Evolutionary conservation across 2,888 invertebrate genomes (phyloP), one percentile per base, ranked within the genome.

Genomic region (Neoitamus cyanurus): DNA sequence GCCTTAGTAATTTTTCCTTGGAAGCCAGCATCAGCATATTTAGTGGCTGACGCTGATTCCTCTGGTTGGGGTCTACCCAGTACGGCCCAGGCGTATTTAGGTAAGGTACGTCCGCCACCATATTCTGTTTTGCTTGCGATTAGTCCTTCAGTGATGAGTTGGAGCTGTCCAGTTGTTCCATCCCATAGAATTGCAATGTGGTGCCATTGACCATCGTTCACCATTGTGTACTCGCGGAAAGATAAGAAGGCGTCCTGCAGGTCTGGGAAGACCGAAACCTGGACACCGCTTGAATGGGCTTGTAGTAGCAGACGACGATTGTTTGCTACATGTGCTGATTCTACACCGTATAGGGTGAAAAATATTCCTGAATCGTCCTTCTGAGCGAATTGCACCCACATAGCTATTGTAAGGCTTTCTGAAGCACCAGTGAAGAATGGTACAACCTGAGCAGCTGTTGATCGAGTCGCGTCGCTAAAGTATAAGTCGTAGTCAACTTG

Each of bases 401-500:
- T 94, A 20, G 97, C 97, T 83, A 99, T 93, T 0, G 98, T 97
- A 36, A 99, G 91, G 88, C 97, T 96, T 87, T 94, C 94, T 84
- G 95, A 94, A 15, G 94, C 94, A 3, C 94, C 94, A 13, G 95
- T 95, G 87, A 95, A 94, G 92, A 99, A 98, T 83, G 98, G 98
- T 88, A 98, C 96, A 13, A 97, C 94, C 92, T 98, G 96, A 30
- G 97, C 96, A 3, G 98, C 99, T 88, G 97, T 97, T 86, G 98
- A 97, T 13, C 97, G 94, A 13, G 96, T 93, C 72, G 96, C 94
- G 90, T 98, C 98, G 88, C 97, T 97, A 92, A 99, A 98, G 94
- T 97, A 97, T 9, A 99, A 92, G 90, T 99, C 99, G 90, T 99
- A 99, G 91, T 99, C 98, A n/a, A 98, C 97, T 92, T 98, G 98